Conservation (phyloP, 2,888 invertebrate species). For the Pandemis cinnamomeana region DNA sequence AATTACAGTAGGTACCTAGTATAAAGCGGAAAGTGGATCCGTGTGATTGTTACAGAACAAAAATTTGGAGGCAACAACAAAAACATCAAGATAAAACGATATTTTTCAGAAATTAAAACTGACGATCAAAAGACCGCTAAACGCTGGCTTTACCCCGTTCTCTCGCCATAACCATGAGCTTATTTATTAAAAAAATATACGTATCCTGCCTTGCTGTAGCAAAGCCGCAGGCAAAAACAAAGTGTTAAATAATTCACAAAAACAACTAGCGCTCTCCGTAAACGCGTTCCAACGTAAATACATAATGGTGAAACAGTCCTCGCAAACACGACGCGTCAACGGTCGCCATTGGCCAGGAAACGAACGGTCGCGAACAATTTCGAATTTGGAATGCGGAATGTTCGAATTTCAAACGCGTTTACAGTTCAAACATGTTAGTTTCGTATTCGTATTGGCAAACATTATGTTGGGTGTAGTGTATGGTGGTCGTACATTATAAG, state of each 20-base stretch:
- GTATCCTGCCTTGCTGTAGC: background rate
- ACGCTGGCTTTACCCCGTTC: too few species aligned
- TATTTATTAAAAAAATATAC: too few species aligned
- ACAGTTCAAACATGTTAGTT: constrained; percentile 36
- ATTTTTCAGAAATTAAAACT: too few species aligned
- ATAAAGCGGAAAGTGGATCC: too few species aligned
- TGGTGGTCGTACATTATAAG: background rate
- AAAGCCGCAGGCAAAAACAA: background rate
- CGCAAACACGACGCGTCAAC: constrained; percentile 37
- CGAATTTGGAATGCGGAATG: constrained; percentile 46
- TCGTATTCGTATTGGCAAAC: constrained; percentile 42
- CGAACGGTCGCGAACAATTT: constrained; percentile 33
- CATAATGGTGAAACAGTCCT: constrained; percentile 3
- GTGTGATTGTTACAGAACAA: too few species aligned
- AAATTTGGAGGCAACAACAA: too few species aligned
- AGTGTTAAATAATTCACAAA: background rate
- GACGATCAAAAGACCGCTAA: too few species aligned
- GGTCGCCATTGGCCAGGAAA: constrained; percentile 27
- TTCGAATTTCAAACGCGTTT: constrained; percentile 40
- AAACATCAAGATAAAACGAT: too few species aligned
- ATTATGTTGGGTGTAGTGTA: constrained; percentile 44
- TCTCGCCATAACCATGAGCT: too few species aligned
- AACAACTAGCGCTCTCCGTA: constrained; percentile 14
- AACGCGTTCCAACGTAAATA: constrained; percentile 29
- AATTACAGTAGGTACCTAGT: too few species aligned